Evolutionary conservation across 2,797 vertebrate species (phyloP), one percentile per base, ranked within the genome.

Genomic region (Enteromius mattozi): DNA sequence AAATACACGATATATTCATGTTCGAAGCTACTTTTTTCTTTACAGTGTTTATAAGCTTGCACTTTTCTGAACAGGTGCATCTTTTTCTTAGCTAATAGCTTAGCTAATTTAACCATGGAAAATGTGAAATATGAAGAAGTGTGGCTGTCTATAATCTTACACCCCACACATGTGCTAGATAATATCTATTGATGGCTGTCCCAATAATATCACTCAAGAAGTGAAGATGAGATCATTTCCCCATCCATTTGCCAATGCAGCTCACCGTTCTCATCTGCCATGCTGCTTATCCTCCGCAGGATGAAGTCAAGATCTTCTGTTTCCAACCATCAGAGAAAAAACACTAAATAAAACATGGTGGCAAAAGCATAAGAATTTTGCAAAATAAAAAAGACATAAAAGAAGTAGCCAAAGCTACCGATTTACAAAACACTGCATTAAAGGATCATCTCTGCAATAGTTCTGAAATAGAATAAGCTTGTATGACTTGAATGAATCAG

Each of bases 201-300:
- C 14, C 3, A 65, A 6, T 30, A 78, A 30, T 30, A 78, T 21
- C 40, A 42, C 56, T 30, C 19, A 49, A 66, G 27, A 65, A 65
- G 6, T 37, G 78, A 19, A 51, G 45, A 37, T 16, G 24, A 71
- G 33, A 83, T 68, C n/a, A 16, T 17, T 27, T 65, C 24, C 47
- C 78, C 33, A 71, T 78, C 24, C 17, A 1, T 17, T 56, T 14
- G 3, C 37, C 59, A 59, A 33, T 9, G 59, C 24, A 33, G 78
- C 84, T 86, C 65, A 86, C 84, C 86, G 5, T 78, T 78, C 10
- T 87, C 78, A 68, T 87, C 88, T 54, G 71, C 86, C 83, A 88
- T 87, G 45, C 77, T 80, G 69, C 35, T 80, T 83, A 70, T 76
- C 49, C 85, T 76, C 75, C 27, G 47, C 51, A 49, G 27, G 51